These are phyloP conservation scores for Hymenopus coronatus DNA, from an alignment of 2,888 invertebrate genomes.

Conservation along the genomic window DNA sequence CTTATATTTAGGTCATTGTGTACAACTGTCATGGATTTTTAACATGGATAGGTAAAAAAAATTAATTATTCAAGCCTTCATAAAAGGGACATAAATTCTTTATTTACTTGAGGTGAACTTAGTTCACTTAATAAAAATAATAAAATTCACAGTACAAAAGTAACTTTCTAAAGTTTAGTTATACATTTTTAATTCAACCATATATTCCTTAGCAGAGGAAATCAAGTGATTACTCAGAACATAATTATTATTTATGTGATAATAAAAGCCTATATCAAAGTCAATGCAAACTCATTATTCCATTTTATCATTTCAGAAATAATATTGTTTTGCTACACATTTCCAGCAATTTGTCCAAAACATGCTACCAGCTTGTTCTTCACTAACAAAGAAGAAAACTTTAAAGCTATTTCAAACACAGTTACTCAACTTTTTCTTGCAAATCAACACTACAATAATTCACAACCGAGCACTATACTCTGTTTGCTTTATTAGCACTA, in stretches of 20 bases:
- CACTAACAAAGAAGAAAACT: background rate
- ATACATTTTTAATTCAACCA: constrained; percentile 21
- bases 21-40: too few species aligned
- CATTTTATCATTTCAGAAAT: background rate
- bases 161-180: constrained; percentile 32
- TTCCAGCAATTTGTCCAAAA: background rate
- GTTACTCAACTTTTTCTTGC: background rate
- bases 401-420: constrained; percentile 3
- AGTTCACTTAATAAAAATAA: constrained; percentile 33
- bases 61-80: background rate
- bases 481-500: constrained; percentile 11
- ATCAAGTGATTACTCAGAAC: constrained; percentile 17
- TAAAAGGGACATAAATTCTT: constrained; percentile 22
- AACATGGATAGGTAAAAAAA: background rate
- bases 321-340: background rate
- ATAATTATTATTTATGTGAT: background rate
- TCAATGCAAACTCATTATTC: background rate
- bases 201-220: constrained; percentile 17
- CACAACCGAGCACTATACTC: constrained; percentile 8
- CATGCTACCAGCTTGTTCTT: background rate
- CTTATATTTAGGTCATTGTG: background rate
- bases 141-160: constrained; percentile 35
- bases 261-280: constrained; percentile 10
- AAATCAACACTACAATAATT: background rate
- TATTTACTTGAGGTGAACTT: constrained; percentile 26